Evolutionary conservation across 1,140 invertebrate genomes (phyloP).

Genomic region (Leptestheria dahalacensis): DNA sequence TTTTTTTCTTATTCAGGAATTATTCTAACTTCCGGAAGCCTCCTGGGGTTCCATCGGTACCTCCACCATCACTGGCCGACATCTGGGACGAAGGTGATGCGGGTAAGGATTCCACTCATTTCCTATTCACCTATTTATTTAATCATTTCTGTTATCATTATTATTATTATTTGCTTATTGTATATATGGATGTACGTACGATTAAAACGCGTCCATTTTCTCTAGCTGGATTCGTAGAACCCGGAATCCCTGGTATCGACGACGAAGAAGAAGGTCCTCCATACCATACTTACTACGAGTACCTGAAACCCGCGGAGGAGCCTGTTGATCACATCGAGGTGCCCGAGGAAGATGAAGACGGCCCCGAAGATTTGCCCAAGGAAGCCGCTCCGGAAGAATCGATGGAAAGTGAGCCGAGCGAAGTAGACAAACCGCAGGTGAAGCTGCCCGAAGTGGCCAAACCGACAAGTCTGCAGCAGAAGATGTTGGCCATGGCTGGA

Average conservation of each 20-base stretch:
- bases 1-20: slow-evolving; percentile 8
- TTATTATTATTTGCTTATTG: too few relatives aligned
- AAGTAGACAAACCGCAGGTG: not conserved
- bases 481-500: slow-evolving; percentile 67
- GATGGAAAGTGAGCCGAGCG: slow-evolving; percentile 2
- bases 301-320: not conserved
- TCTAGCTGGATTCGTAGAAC: too few relatives aligned
- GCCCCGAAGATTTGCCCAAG: not conserved
- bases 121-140: too few relatives aligned
- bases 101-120: not conserved
- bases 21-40: slow-evolving; percentile 2
- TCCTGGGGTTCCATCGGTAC: slow-evolving; percentile 14
- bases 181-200: too few relatives aligned
- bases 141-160: too few relatives aligned
- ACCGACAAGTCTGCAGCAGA: slow-evolving; percentile 58
- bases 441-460: slow-evolving; percentile 29
- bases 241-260: slow-evolving; percentile 7
- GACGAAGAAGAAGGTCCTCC: slow-evolving; percentile 11
- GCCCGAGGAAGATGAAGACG: not conserved
- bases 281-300: slow-evolving; percentile 8
- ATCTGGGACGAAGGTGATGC: slow-evolving; percentile 11
- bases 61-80: slow-evolving; percentile 7
- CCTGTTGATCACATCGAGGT: not conserved
- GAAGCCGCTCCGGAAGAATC: not conserved
- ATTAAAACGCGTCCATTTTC: too few relatives aligned